Evolutionary conservation across 2,113 vertebrate genomes (phyloP), one percentile per base, ranked within the genome.

Genomic region (Calyptomena viridis): DNA sequence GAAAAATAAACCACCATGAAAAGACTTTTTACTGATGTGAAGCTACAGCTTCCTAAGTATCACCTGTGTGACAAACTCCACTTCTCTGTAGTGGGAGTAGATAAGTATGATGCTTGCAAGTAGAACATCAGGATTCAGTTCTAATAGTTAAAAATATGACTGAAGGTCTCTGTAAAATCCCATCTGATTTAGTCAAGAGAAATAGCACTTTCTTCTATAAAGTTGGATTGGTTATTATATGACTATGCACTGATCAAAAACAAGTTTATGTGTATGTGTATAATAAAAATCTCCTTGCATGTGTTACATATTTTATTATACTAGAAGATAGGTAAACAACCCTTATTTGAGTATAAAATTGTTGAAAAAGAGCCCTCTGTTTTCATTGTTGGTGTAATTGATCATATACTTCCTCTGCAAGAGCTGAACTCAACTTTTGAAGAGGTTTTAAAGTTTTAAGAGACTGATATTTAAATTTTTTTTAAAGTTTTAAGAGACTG

Each of bases 181-280:
- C 56, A 14, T 20, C 14, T 19, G 9, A 8, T 39, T 68, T 60
- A 35, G 5, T 5, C 13, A 55, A 55, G 31, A 74, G 15, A 78
- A 84, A 56, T 3, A 62, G 5, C 14, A n/a, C 13, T 33, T 63
- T 30, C 17, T 59, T 44, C 30, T 39, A 3, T 16, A 12, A 63
- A 63, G 7, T 7, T 35, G 28, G 3, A 6, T 11, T 59, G 6
- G 1, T 74, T 66, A 18, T 9, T 62, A 1, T 2, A 11, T 1
- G 8, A n/a, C 60, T 60, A 35, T 7, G 2, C 7, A 55, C 8
- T 25, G 15, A 80, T 46, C 8, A 53, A 58, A 72, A 42, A 0
- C 11, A 49, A 40, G 3, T 40, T 66, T 75, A 11, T 31, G 10
- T 37, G 17, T 23, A 52, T 27, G 4, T 10, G 24, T 24, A 30